Evolutionary conservation across 2,888 invertebrate species (phyloP).

Genomic region (Limnephilus lunatus): DNA sequence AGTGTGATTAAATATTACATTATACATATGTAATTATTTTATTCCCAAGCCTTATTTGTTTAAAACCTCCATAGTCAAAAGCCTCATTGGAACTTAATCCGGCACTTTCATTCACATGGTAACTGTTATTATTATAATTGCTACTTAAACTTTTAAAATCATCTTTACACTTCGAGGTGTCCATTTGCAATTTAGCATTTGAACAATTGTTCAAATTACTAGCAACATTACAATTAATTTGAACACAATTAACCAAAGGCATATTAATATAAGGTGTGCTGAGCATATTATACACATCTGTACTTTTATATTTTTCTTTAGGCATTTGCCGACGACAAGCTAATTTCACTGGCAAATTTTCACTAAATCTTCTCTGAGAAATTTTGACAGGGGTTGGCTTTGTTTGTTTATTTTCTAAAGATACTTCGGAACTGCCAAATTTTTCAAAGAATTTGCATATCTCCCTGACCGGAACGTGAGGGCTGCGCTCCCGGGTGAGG

Average conservation of each 20-base stretch:
- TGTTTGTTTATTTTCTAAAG: conserved; percentile 23
- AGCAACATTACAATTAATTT: conserved; percentile 18
- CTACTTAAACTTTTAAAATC: background rate
- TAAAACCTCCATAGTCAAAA: conserved; percentile 63
- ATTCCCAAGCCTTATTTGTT: conserved; percentile 65
- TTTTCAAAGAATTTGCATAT: conserved; percentile 85
- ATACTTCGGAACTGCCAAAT: conserved; percentile 67
- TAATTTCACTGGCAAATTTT: conserved; percentile 35
- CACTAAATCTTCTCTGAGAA: conserved; percentile 34
- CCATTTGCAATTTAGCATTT: conserved; percentile 10
- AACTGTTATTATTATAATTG: conserved; percentile 37
- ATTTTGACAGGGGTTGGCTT: background rate
- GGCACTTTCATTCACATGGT: background rate
- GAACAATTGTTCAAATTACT: background rate
- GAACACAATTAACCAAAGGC: conserved; percentile 8
- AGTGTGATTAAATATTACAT: background rate
- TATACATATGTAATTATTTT: conserved; percentile 64
- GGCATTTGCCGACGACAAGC: background rate
- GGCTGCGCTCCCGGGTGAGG: conserved; percentile 74
- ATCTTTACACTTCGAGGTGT: background rate
- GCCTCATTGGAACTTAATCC: conserved; percentile 47
- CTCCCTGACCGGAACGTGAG: conserved; percentile 80
- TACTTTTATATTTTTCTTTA: background rate
- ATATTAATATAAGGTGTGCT: background rate
- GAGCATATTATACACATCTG: background rate